A percentile compares a stretch with the other conserved stretches of the same genome.
phyloP scores from a whole-genome alignment of 1,140 invertebrate species.

The Theocolax elegans region DNA sequence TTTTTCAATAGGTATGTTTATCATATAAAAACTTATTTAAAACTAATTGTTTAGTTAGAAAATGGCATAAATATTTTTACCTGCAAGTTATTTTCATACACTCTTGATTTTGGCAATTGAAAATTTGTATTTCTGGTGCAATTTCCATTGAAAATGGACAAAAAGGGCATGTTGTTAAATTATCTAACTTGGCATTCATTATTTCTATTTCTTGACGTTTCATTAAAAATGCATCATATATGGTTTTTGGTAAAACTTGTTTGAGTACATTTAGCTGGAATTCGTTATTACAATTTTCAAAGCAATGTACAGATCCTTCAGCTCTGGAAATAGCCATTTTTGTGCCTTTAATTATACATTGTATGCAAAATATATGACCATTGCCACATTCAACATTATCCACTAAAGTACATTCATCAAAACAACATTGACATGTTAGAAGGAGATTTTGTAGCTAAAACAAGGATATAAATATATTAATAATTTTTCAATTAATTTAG shows the following conservation, averaged over 20 bases:
- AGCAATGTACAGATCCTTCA: slow-evolving; percentile 66
- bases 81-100: slow-evolving; percentile 76
- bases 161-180: slow-evolving; percentile 74
- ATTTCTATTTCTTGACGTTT: slow-evolving; percentile 72
- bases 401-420: slow-evolving; percentile 69
- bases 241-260: slow-evolving; percentile 60
- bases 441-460: slow-evolving; percentile 56
- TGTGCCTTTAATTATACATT: slow-evolving; percentile 66
- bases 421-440: slow-evolving; percentile 70
- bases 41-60: not conserved
- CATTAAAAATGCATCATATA: slow-evolving; percentile 62
- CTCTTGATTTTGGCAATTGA: slow-evolving; percentile 74
- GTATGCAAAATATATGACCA: slow-evolving; percentile 72
- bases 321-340: slow-evolving; percentile 69
- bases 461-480: slow-evolving; percentile 2
- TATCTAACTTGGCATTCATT: slow-evolving; percentile 70
- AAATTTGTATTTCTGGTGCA: slow-evolving; percentile 71
- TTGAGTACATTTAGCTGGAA: slow-evolving; percentile 64
- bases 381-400: slow-evolving; percentile 69
- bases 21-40: slow-evolving; percentile 24
- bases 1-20: too few relatives aligned
- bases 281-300: slow-evolving; percentile 61
- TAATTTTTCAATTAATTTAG: not conserved
- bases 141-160: slow-evolving; percentile 74
- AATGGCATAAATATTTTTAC: slow-evolving; percentile 43